Percentiles rank a stretch among this genome's conserved stretches.
phyloP scores from a whole-genome alignment of 1,140 invertebrate genomes.

The Drosophila paulistorum region DNA sequence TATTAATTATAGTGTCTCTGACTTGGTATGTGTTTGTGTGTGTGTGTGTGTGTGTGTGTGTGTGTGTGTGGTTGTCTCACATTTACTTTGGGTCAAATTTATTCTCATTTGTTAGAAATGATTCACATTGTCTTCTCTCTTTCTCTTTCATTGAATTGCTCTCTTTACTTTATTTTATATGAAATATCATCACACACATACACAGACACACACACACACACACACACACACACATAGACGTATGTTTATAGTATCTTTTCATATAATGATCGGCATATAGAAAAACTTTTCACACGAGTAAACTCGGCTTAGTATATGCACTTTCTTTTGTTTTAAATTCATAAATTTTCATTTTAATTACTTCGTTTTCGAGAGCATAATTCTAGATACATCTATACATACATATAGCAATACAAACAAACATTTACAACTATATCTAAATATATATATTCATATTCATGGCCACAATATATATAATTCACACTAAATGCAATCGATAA shows the following conservation, averaged over 20 bases:
- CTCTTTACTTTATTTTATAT: slow-evolving; percentile 13
- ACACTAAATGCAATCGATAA: slow-evolving; percentile 7
- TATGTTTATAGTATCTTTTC: background rate
- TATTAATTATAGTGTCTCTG: background rate
- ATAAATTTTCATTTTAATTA: slow-evolving; percentile 31
- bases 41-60: slow-evolving; percentile 22
- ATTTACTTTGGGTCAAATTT: slow-evolving; percentile 11
- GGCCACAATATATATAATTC: background rate
- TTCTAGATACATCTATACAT: slow-evolving; percentile 34
- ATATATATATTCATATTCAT: slow-evolving; percentile 16
- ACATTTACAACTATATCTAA: slow-evolving; percentile 17
- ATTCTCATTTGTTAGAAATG: background rate
- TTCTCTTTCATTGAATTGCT: slow-evolving; percentile 20
- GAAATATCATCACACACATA: background rate
- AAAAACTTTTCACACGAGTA: background rate
- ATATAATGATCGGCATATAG: background rate
- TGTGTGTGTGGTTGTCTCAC: slow-evolving; percentile 8
- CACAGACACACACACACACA: background rate
- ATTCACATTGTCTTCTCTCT: no score
- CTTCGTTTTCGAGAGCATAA: slow-evolving; percentile 22
- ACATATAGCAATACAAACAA: slow-evolving; percentile 3
- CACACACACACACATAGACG: slow-evolving; percentile 4
- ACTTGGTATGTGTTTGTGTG: slow-evolving; percentile 23
- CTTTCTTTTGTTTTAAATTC: slow-evolving; percentile 23
- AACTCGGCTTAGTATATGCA: background rate